Evolutionary conservation across 2,797 vertebrate genomes (phyloP).

Genomic region (Pseudochirops corinnae): DNA sequence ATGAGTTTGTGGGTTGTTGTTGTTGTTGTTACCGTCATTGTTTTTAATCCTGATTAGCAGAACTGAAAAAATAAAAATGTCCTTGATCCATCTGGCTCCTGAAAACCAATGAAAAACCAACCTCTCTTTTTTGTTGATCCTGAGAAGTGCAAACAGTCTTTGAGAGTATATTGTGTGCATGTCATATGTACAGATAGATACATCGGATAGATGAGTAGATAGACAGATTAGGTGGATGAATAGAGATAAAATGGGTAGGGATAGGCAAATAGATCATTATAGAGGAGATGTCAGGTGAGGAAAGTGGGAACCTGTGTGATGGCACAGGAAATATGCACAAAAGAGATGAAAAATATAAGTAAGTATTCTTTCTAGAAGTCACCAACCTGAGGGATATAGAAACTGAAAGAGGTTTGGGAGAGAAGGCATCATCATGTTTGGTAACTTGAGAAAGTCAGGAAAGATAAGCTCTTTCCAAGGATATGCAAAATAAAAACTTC

Average conservation of each 20-base stretch:
- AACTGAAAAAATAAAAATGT: constrained; percentile 18
- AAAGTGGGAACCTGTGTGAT: not conserved
- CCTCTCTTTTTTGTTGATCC: constrained; percentile 17
- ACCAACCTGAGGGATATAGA: not conserved
- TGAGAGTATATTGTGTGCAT: not conserved
- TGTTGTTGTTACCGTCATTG: not conserved
- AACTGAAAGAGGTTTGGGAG: not conserved
- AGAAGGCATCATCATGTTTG: not conserved
- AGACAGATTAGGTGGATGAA: not conserved
- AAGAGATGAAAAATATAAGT: not conserved
- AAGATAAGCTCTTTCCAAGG: not conserved
- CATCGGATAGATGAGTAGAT: not conserved
- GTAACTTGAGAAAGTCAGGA: not conserved
- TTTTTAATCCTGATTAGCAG: constrained; percentile 25
- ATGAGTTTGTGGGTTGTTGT: not conserved
- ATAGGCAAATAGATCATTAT: not conserved
- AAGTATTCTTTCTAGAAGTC: constrained; percentile 8
- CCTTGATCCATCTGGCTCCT: constrained; percentile 9
- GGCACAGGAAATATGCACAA: not conserved
- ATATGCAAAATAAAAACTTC: constrained; percentile 9
- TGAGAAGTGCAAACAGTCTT: constrained; percentile 34
- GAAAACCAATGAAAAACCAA: constrained; percentile 11
- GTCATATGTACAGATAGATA: not conserved
- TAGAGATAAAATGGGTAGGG: not conserved
- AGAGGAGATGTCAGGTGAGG: not conserved